Evolutionary conservation across 2,113 vertebrate genomes (phyloP).

Genomic region (Chelonoidis abingdonii): DNA sequence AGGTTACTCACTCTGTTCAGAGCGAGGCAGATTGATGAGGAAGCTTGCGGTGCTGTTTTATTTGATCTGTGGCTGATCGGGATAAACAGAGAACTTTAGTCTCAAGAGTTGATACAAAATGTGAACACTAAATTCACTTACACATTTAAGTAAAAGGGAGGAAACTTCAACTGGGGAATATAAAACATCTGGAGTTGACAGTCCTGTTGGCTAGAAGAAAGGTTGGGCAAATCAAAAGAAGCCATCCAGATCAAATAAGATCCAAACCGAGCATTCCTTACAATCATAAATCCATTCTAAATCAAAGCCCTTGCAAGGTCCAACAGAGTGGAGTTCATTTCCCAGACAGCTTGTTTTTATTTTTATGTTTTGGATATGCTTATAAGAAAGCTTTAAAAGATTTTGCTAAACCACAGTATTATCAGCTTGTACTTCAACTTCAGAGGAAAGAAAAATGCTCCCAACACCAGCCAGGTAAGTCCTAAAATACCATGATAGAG

Average conservation of each 20-base stretch:
- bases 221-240: not conserved
- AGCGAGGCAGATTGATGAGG: not conserved
- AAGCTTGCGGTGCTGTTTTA: not conserved
- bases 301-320: not conserved
- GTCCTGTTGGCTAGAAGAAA: not conserved
- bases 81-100: not conserved
- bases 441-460: not conserved
- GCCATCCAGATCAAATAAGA: not conserved
- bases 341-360: not conserved
- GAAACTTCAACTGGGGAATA: not conserved
- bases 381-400: not conserved
- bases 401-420: not conserved
- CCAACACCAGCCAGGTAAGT: not conserved
- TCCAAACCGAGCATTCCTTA: not conserved
- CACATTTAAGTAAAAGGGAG: not conserved
- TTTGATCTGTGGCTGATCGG: not conserved
- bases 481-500: not conserved
- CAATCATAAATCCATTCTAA: not conserved
- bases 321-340: not conserved
- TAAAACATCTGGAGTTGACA: not conserved
- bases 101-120: not conserved
- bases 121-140: not conserved
- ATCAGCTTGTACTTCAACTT: not conserved
- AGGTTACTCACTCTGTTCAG: not conserved
- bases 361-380: not conserved